phyloP scores from a whole-genome alignment of 2,888 invertebrate species.

The Cephus rjabovi region DNA sequence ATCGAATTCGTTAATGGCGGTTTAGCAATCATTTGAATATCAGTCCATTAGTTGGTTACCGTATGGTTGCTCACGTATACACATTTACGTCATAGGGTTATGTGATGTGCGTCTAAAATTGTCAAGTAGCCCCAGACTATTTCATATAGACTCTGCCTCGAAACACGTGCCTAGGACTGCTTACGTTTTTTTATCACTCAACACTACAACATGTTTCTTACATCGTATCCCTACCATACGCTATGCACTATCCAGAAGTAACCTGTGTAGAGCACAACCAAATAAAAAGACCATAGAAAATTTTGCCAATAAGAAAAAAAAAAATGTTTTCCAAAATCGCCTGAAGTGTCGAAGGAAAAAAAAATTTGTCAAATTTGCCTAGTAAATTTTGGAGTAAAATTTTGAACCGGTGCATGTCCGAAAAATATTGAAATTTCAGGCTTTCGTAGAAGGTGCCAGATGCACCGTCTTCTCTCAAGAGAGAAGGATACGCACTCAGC shows the following conservation, averaged over 20 bases:
- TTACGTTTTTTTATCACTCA: background rate
- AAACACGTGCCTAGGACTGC: background rate
- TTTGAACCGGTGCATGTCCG: background rate
- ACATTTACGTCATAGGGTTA: slow-evolving; percentile 30
- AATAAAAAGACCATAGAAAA: background rate
- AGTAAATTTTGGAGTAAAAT: background rate
- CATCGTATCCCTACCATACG: background rate
- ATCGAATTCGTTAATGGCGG: background rate
- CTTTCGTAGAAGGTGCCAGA: background rate
- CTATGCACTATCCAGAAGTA: background rate
- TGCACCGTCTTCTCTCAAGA: background rate
- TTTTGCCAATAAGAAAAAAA: background rate
- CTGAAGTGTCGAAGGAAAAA: background rate
- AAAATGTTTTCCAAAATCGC: background rate
- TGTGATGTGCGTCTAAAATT: slow-evolving; percentile 53
- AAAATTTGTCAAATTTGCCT: background rate
- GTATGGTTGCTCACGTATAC: slow-evolving; percentile 24
- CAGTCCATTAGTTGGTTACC: background rate
- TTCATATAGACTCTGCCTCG: background rate
- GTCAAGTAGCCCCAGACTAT: slow-evolving; percentile 46
- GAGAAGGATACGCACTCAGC: background rate
- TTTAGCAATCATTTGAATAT: background rate
- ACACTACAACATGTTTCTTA: background rate
- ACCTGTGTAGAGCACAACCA: background rate
- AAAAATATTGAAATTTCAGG: background rate